Percentiles rank a stretch among this genome's conserved stretches.
Conservation (phyloP, 2,888 invertebrate species). For the Ephialtes manifestator region DNA sequence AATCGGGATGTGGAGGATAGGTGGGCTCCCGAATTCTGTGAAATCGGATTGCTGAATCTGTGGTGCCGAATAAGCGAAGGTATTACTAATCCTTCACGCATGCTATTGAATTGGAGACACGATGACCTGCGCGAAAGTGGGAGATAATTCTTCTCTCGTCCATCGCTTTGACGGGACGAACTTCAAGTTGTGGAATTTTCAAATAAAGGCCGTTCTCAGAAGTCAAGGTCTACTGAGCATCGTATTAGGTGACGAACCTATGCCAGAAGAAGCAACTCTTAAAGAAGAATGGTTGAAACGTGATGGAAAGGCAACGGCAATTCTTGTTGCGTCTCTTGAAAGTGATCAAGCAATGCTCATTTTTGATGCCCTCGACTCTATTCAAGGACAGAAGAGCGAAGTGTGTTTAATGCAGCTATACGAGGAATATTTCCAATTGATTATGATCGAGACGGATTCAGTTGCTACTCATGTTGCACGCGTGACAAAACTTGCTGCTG, state of each 20-base stretch:
- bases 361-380: conserved; percentile 37
- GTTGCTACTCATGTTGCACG: conserved; percentile 19
- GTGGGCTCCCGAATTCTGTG: too few species aligned
- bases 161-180: conserved; percentile 16
- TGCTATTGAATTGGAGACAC: not conserved
- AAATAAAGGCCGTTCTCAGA: conserved; percentile 30
- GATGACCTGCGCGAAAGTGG: not conserved
- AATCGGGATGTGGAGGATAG: too few species aligned
- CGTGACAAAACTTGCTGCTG: conserved; percentile 51
- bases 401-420: conserved; percentile 57
- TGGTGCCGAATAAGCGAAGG: not conserved
- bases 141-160: not conserved
- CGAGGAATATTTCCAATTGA: conserved; percentile 45
- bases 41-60: not conserved
- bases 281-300: conserved; percentile 27
- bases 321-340: conserved; percentile 44
- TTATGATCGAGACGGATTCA: conserved; percentile 45
- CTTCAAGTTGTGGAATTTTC: conserved; percentile 35
- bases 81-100: not conserved
- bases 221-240: conserved; percentile 19
- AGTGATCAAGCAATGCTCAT: conserved; percentile 47
- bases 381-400: conserved; percentile 53
- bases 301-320: conserved; percentile 48
- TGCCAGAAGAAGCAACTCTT: conserved; percentile 2
- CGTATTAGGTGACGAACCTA: not conserved